Conservation (phyloP, 2,113 vertebrate species). For the Pitta sordida region DNA sequence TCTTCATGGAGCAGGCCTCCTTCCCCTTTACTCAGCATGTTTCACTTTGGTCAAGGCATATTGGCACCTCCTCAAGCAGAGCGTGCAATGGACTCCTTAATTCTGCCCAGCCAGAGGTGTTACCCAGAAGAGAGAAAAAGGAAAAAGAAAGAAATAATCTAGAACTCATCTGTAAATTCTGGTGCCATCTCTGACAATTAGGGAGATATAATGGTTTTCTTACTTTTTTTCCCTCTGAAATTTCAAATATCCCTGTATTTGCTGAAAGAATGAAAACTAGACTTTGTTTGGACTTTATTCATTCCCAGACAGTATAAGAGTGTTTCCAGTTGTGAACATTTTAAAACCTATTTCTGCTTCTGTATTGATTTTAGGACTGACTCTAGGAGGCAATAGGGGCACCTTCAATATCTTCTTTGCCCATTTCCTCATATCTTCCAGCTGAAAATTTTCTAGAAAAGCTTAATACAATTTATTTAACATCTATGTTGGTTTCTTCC, state of each 20-base stretch:
- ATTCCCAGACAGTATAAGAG: not conserved
- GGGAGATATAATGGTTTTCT: not conserved
- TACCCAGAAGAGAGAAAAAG: not conserved
- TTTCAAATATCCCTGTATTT: not conserved
- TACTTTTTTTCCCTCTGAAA: not conserved
- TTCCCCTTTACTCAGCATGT: not conserved
- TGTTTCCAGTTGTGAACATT: not conserved
- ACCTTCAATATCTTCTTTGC: not conserved
- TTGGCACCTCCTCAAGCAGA: not conserved
- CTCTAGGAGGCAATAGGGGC: not conserved
- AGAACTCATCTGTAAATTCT: not conserved
- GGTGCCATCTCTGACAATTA: not conserved
- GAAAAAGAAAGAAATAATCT: not conserved
- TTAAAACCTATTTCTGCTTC: not conserved
- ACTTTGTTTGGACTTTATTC: not conserved
- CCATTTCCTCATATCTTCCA: not conserved
- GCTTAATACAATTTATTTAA: not conserved
- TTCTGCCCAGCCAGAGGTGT: not conserved
- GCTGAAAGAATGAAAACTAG: not conserved
- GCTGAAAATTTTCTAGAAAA: not conserved
- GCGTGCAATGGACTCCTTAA: not conserved
- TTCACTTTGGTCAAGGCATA: not conserved
- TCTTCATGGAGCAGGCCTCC: not conserved
- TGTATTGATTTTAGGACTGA: not conserved
- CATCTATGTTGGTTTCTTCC: not conserved